phyloP scores from a whole-genome alignment of 2,113 vertebrate species.

The Fulica atra region DNA sequence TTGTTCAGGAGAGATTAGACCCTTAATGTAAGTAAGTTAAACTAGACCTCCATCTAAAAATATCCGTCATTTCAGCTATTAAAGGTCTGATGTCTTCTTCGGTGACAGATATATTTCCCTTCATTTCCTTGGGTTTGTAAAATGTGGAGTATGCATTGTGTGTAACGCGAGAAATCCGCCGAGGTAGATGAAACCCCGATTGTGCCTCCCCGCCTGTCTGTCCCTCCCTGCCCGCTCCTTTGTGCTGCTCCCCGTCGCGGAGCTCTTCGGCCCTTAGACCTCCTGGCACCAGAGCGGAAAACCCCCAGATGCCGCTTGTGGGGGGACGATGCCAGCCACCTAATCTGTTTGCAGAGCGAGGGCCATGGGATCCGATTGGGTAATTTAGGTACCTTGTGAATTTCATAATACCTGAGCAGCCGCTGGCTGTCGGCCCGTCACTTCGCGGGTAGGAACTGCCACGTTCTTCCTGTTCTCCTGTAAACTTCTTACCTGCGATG shows the following conservation, averaged over 20 bases:
- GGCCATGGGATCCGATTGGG: conserved; percentile 44
- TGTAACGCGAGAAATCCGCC: conserved; percentile 70
- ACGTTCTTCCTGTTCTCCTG: neutral
- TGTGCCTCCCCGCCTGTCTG: conserved; percentile 67
- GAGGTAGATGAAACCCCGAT: conserved; percentile 72
- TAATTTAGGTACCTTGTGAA: conserved; percentile 58
- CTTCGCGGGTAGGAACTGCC: neutral
- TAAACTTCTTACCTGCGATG: neutral
- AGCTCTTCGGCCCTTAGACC: conserved; percentile 73
- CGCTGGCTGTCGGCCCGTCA: conserved; percentile 37
- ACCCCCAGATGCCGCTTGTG: conserved; percentile 56
- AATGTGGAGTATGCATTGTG: conserved; percentile 58
- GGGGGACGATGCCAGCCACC: conserved; percentile 73
- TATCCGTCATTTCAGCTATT: conserved; percentile 70
- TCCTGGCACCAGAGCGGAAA: conserved; percentile 76
- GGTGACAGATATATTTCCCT: conserved; percentile 71
- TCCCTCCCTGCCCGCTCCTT: conserved; percentile 55
- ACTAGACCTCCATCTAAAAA: conserved; percentile 70
- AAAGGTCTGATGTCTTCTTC: conserved; percentile 59
- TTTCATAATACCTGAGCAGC: conserved; percentile 26
- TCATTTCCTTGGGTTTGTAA: conserved; percentile 70
- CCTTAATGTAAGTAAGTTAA: conserved; percentile 65
- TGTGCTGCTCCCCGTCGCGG: conserved; percentile 48
- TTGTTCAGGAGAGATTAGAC: conserved; percentile 71
- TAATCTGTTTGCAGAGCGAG: conserved; percentile 70